Evolutionary conservation across 2,888 invertebrate genomes (phyloP).

Genomic region (Pseudococcus jackbeardsleyi): DNA sequence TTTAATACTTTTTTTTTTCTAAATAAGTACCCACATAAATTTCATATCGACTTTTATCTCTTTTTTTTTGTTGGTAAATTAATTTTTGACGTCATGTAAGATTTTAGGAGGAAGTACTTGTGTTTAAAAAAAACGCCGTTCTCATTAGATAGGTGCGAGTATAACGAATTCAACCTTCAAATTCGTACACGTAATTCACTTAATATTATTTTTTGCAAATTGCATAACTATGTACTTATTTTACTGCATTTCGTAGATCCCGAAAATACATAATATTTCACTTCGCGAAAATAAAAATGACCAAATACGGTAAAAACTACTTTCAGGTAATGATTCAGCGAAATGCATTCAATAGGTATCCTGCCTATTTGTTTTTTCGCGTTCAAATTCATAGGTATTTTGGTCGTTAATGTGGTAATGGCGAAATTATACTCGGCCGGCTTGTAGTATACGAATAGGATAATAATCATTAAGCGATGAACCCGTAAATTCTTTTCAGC

Average conservation of each 20-base stretch:
- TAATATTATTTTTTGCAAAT: background rate
- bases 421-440: background rate
- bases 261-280: background rate
- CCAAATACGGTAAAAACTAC: constrained; percentile 4
- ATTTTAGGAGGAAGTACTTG: background rate
- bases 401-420: background rate
- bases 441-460: background rate
- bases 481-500: constrained; percentile 4
- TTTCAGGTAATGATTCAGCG: constrained; percentile 1
- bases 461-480: background rate
- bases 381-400: background rate
- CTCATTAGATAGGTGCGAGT: background rate
- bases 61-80: background rate
- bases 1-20: background rate
- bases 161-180: constrained; percentile 4
- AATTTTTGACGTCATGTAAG: background rate
- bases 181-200: background rate
- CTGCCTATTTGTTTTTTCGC: background rate
- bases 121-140: background rate
- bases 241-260: background rate
- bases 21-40: background rate
- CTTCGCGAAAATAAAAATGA: background rate
- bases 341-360: background rate
- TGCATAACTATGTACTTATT: background rate
- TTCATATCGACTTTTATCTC: background rate